These are phyloP conservation scores for Oncorhynchus tshawytscha DNA, from an alignment of 2,113 vertebrate genomes.

Conservation along the genomic window DNA sequence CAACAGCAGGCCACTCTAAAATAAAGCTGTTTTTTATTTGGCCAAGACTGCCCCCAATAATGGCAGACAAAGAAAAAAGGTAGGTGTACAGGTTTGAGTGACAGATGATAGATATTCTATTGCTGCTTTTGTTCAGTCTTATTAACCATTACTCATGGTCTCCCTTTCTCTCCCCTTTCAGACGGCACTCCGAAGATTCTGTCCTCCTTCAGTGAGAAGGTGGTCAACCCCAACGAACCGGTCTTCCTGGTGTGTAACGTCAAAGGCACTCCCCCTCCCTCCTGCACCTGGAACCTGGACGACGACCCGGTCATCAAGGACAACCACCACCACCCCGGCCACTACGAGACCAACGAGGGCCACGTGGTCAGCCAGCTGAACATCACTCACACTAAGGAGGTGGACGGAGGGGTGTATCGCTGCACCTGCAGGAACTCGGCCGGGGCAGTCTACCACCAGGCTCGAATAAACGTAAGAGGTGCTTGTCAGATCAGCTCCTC, in stretches of 20 bases:
- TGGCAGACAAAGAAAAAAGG: background rate
- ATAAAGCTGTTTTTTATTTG: slow-evolving; percentile 71
- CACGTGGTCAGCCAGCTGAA: slow-evolving; percentile 97
- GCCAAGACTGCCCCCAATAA: slow-evolving; percentile 40
- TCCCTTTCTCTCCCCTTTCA: slow-evolving; percentile 49
- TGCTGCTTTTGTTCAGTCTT: background rate
- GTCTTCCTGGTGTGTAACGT: slow-evolving; percentile 95
- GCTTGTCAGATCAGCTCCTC: slow-evolving; percentile 99
- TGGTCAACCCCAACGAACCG: slow-evolving; percentile 91
- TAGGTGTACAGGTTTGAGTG: background rate
- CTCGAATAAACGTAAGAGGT: slow-evolving; percentile 99
- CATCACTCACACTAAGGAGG: slow-evolving; percentile 92
- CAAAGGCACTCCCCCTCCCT: slow-evolving; percentile 92
- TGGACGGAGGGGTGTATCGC: slow-evolving; percentile 95
- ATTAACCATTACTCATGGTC: background rate
- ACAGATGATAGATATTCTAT: background rate
- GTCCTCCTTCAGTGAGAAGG: slow-evolving; percentile 96
- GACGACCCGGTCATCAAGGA: slow-evolving; percentile 94
- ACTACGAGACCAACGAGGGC: slow-evolving; percentile 90
- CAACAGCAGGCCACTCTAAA: slow-evolving; percentile 72
- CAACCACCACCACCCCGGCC: slow-evolving; percentile 89
- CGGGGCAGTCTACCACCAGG: slow-evolving; percentile 98
- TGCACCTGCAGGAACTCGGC: slow-evolving; percentile 98
- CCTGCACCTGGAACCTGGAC: slow-evolving; percentile 91
- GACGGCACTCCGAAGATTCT: slow-evolving; percentile 97